phyloP scores from a whole-genome alignment of 2,113 vertebrate species.

The Bufo gargarizans region DNA sequence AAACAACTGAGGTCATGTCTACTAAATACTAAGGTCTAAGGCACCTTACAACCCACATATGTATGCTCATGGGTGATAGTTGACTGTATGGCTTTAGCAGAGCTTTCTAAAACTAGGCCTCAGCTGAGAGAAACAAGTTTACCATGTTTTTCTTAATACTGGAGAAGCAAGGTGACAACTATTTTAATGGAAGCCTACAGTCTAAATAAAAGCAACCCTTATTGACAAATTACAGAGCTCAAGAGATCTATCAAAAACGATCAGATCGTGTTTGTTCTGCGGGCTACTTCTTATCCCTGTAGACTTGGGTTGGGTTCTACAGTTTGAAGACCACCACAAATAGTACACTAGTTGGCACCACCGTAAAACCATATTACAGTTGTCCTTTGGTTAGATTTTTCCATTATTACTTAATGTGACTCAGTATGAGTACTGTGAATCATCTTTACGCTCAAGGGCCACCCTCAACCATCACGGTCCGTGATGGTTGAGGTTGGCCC shows the following conservation, averaged over 20 bases:
- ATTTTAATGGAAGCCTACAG: neutral
- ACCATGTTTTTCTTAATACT: neutral
- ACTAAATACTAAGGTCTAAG: constrained; percentile 45
- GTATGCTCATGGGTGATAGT: constrained; percentile 10
- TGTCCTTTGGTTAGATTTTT: too few relatives aligned
- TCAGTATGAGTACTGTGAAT: too few relatives aligned
- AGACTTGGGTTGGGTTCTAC: neutral
- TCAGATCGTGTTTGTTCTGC: neutral
- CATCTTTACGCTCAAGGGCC: too few relatives aligned
- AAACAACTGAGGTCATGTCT: constrained; percentile 2
- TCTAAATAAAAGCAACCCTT: neutral
- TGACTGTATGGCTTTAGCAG: constrained; percentile 43
- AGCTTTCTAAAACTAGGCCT: constrained; percentile 5
- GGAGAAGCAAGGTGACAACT: neutral
- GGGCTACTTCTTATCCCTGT: neutral
- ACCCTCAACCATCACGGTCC: too few relatives aligned
- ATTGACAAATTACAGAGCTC: neutral
- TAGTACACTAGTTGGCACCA: neutral
- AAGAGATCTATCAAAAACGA: neutral
- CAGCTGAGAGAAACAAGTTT: neutral
- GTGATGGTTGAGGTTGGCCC: too few relatives aligned
- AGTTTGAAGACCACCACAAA: neutral
- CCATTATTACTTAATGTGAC: too few relatives aligned
- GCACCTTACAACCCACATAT: constrained; percentile 48
- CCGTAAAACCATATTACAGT: too few relatives aligned